Percentiles rank a stretch among this genome's conserved stretches.
These are phyloP conservation scores for Drosophila busckii DNA, from an alignment of 1,140 invertebrate genomes.

Conservation along the genomic window DNA sequence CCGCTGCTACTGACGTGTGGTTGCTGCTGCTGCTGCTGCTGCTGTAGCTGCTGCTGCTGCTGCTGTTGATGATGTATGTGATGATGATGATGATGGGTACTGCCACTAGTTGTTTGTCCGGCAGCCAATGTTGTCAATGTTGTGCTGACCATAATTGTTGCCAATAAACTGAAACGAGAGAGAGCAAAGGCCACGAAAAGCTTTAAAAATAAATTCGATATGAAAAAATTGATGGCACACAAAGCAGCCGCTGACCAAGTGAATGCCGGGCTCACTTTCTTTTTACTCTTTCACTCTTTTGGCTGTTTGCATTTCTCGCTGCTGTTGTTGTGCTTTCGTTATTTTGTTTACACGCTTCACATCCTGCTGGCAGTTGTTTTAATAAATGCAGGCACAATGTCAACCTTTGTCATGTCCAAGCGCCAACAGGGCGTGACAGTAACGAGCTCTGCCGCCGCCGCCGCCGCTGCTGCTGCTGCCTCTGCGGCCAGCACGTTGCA, in stretches of 20 bases:
- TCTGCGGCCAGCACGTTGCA: neutral
- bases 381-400: constrained; percentile 67
- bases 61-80: constrained; percentile 51
- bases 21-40: constrained; percentile 28
- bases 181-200: neutral
- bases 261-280: too few species aligned
- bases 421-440: constrained; percentile 65
- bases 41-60: constrained; percentile 33
- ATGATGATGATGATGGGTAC: constrained; percentile 74
- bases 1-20: constrained; percentile 4
- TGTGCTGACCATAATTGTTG: constrained; percentile 79
- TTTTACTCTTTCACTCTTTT: too few species aligned
- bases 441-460: constrained; percentile 53
- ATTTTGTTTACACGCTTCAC: constrained; percentile 45
- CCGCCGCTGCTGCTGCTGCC: neutral
- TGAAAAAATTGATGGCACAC: too few species aligned
- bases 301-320: too few species aligned
- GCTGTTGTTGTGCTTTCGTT: too few species aligned
- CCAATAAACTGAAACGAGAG: constrained; percentile 67
- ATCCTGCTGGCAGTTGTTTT: constrained; percentile 56
- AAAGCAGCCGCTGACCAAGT: too few species aligned
- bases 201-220: too few species aligned
- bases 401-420: constrained; percentile 68
- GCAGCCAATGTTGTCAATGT: constrained; percentile 78
- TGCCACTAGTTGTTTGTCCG: constrained; percentile 78